Percentiles rank a stretch among this genome's conserved stretches.
phyloP scores from a whole-genome alignment of 2,888 invertebrate genomes.

The Volucella inflata region DNA sequence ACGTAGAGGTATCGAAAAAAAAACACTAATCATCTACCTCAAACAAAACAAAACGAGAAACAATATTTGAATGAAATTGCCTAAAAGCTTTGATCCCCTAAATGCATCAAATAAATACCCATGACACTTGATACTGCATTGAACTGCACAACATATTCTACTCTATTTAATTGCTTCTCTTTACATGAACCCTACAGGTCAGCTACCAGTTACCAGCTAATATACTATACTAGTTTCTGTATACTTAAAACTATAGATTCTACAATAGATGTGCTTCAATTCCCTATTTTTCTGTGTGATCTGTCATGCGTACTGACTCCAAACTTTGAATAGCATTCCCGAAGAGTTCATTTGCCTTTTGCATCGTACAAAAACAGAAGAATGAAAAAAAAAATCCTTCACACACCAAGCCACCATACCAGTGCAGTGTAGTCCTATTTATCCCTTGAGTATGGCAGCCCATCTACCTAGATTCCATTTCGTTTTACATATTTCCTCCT shows the following conservation, averaged over 20 bases:
- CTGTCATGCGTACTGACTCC: conserved; percentile 72
- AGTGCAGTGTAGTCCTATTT: conserved; percentile 53
- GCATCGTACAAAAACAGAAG: conserved; percentile 22
- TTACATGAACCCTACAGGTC: conserved; percentile 64
- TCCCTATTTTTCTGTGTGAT: conserved; percentile 64
- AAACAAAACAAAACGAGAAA: conserved; percentile 4
- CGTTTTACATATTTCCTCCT: conserved; percentile 56
- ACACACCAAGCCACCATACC: background rate
- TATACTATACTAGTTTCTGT: conserved; percentile 11
- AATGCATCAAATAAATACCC: conserved; percentile 51
- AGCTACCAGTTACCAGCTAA: conserved; percentile 5
- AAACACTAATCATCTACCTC: background rate
- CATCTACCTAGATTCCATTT: conserved; percentile 61
- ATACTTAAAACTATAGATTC: background rate
- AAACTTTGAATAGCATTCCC: conserved; percentile 71
- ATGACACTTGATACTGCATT: conserved; percentile 31
- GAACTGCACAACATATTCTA: conserved; percentile 64
- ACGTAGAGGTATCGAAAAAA: background rate
- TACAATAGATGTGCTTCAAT: conserved; percentile 41
- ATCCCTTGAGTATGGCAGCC: conserved; percentile 50
- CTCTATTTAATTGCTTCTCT: conserved; percentile 66
- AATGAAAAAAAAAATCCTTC: background rate
- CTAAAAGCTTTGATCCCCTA: conserved; percentile 35
- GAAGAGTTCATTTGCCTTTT: conserved; percentile 73
- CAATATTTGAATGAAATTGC: conserved; percentile 24